Conservation (phyloP, 2,113 vertebrate species). For the Pteropus alecto region DNA sequence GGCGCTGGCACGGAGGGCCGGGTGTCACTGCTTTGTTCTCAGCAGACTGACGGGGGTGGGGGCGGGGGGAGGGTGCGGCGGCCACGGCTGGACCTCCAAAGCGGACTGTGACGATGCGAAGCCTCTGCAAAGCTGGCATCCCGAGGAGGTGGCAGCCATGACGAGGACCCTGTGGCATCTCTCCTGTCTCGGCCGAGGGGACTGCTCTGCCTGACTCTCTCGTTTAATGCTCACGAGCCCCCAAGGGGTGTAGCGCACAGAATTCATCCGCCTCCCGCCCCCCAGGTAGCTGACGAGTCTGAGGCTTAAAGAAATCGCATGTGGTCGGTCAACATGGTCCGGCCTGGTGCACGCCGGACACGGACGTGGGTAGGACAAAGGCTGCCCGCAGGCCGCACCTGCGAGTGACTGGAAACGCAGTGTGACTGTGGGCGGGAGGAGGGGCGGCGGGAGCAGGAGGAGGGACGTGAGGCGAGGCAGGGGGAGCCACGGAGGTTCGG, state of each 20-base stretch:
- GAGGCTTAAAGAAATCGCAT: background rate
- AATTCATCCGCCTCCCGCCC: background rate
- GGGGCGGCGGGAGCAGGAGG: background rate
- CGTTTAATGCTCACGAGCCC: background rate
- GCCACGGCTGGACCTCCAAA: background rate
- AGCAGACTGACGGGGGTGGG: slow-evolving; percentile 72
- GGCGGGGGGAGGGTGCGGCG: background rate
- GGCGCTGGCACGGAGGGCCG: slow-evolving; percentile 77
- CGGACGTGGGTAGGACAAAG: background rate
- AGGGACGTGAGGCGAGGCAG: no score
- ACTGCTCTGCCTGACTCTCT: background rate
- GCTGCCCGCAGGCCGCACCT: background rate
- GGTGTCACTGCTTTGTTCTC: slow-evolving; percentile 83
- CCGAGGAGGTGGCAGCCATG: background rate
- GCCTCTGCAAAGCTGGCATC: background rate
- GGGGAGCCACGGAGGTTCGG: no score
- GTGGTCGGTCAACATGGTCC: background rate
- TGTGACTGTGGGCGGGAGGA: no score
- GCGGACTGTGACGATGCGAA: slow-evolving; percentile 4
- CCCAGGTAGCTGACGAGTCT: background rate
- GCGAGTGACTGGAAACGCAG: no score
- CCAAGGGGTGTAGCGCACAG: background rate
- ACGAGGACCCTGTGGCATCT: fast-evolving
- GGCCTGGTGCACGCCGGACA: fast-evolving
- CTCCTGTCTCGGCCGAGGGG: fast-evolving